phyloP scores from a whole-genome alignment of 2,888 invertebrate genomes.

The Ceramica pisi region DNA sequence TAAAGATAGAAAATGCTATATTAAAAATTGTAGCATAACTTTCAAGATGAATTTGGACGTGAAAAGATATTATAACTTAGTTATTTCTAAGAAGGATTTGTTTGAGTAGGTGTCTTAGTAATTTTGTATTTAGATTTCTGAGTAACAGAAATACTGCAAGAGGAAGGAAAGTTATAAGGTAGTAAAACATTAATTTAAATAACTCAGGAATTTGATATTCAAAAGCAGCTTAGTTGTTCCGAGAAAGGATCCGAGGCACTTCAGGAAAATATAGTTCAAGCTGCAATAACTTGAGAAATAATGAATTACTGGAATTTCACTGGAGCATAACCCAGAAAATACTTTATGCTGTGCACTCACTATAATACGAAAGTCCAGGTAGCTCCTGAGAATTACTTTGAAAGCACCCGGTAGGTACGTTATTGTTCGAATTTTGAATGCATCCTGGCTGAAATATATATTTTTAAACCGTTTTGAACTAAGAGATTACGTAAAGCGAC shows the following conservation, averaged over 20 bases:
- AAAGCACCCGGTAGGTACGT: not conserved
- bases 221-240: constrained; percentile 7
- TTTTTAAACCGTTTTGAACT: not conserved
- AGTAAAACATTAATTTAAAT: not conserved
- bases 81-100: not conserved
- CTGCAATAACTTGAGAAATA: constrained; percentile 1
- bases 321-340: not conserved
- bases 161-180: not conserved
- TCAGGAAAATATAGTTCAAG: not conserved
- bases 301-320: constrained; percentile 9
- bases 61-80: not conserved
- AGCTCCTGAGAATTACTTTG: not conserved
- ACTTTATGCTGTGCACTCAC: not conserved
- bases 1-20: constrained; percentile 1
- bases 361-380: not conserved
- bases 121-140: not conserved
- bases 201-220: constrained; percentile 9
- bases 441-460: not conserved
- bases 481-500: not conserved
- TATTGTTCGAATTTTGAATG: not conserved
- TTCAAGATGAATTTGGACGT: constrained; percentile 7
- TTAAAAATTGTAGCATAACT: constrained; percentile 8
- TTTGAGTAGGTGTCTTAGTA: not conserved
- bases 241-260: not conserved
- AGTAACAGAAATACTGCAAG: not conserved